A percentile compares a stretch with the other conserved stretches of the same genome.
Evolutionary conservation across 2,113 vertebrate genomes (phyloP).

Genomic region (Noturus placidus): DNA sequence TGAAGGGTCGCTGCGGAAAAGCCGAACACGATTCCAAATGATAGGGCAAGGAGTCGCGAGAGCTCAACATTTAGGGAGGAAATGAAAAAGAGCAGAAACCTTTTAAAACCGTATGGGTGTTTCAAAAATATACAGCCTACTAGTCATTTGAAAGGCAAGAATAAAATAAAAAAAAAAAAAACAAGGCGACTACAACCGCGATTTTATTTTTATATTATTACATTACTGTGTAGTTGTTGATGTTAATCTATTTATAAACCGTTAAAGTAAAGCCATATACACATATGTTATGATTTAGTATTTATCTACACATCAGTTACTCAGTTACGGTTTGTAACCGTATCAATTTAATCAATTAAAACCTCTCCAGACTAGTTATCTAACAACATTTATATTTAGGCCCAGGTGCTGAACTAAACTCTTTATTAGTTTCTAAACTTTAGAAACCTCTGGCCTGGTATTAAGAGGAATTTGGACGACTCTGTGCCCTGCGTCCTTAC

Average conservation of each 20-base stretch:
- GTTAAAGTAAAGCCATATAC: background rate
- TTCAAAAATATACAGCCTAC: slow-evolving; percentile 8
- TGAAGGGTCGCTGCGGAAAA: slow-evolving; percentile 25
- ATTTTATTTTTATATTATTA: background rate
- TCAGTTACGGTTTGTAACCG: too few species aligned
- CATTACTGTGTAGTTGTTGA: background rate
- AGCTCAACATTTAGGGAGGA: background rate
- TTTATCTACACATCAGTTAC: background rate
- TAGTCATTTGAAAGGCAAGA: background rate
- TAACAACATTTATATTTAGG: slow-evolving; percentile 5
- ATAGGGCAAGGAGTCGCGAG: background rate
- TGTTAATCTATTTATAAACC: background rate
- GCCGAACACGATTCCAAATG: slow-evolving; percentile 30
- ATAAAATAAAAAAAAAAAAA: background rate
- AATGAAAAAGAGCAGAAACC: slow-evolving; percentile 9
- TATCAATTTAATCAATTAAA: background rate
- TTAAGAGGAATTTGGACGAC: slow-evolving; percentile 20
- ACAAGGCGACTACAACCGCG: background rate
- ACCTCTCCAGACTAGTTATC: background rate
- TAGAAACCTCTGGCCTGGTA: slow-evolving; percentile 27
- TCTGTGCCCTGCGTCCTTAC: slow-evolving; percentile 19
- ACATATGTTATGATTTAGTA: background rate
- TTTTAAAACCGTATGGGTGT: slow-evolving; percentile 36
- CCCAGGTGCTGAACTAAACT: slow-evolving; percentile 7
- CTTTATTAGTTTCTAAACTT: slow-evolving; percentile 35